These are phyloP conservation scores for Buceros bicornis DNA, from an alignment of 2,797 vertebrate species.

Conservation along the genomic window DNA sequence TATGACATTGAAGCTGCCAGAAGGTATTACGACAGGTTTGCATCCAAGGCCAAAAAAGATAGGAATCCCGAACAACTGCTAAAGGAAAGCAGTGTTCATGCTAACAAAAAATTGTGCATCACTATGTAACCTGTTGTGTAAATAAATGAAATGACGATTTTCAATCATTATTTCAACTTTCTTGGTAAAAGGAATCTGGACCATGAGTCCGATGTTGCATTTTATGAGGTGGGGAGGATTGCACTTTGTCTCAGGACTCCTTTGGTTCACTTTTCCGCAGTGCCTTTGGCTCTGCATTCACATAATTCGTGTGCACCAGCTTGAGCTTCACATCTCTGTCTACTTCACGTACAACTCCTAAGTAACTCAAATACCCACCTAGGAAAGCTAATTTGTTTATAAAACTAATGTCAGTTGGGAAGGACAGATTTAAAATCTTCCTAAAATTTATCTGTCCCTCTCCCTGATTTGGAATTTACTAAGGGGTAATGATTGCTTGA, in stretches of 20 bases:
- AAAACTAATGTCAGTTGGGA: not conserved
- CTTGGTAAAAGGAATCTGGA: not conserved
- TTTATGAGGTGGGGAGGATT: not conserved
- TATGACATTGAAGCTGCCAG: not conserved
- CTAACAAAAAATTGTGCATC: not conserved
- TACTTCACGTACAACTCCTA: not conserved
- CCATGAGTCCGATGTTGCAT: not conserved
- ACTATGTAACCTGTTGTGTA: not conserved
- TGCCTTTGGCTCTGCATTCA: not conserved
- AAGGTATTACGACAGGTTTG: not conserved
- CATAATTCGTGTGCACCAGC: not conserved
- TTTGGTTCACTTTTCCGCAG: not conserved
- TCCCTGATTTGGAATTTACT: not conserved
- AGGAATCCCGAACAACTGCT: not conserved
- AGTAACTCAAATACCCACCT: not conserved
- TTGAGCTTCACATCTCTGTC: not conserved
- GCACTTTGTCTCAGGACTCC: not conserved
- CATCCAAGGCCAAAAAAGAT: not conserved
- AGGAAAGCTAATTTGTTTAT: not conserved
- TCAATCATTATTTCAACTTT: not conserved
- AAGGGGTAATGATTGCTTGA: constrained; percentile 30
- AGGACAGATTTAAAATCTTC: not conserved
- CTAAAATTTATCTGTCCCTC: not conserved
- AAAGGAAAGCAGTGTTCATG: not conserved
- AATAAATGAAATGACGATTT: not conserved